Percentiles rank a stretch among this genome's conserved stretches.
These are phyloP conservation scores for Apamea epomidion DNA, from an alignment of 2,888 invertebrate species.

Conservation along the genomic window DNA sequence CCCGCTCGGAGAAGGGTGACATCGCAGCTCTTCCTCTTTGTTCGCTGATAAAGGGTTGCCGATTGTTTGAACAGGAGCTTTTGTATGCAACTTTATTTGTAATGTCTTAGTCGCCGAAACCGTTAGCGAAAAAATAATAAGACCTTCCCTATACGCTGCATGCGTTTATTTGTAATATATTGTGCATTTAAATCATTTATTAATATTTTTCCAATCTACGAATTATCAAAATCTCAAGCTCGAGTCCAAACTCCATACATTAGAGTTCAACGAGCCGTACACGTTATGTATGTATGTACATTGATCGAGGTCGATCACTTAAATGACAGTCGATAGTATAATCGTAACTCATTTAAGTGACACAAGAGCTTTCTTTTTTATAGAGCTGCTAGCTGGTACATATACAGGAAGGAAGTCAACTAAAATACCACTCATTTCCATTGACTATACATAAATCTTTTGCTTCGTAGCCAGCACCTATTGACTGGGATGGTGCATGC, in stretches of 20 bases:
- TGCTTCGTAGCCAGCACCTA: not conserved
- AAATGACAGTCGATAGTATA: constrained; percentile 56
- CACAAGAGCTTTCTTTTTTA: constrained; percentile 57
- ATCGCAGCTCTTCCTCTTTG: constrained; percentile 84
- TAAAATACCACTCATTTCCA: constrained; percentile 20
- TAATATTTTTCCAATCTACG: constrained; percentile 1
- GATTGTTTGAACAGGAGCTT: constrained; percentile 72
- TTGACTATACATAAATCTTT: constrained; percentile 16
- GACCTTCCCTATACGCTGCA: not conserved
- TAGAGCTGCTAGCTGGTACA: constrained; percentile 18
- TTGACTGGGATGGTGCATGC: not conserved
- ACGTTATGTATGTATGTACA: constrained; percentile 22
- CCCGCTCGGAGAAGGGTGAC: constrained; percentile 87
- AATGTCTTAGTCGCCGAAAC: constrained; percentile 50
- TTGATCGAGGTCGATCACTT: constrained; percentile 59
- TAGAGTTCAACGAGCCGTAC: constrained; percentile 67
- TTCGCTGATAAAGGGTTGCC: constrained; percentile 82
- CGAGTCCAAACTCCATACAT: constrained; percentile 49
- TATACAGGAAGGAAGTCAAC: constrained; percentile 35
- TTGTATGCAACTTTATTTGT: constrained; percentile 70
- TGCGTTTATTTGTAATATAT: constrained; percentile 11
- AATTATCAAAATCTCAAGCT: constrained; percentile 4
- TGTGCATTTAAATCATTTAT: not conserved
- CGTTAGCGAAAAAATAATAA: constrained; percentile 31
- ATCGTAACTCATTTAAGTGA: constrained; percentile 55